Conservation (phyloP, 1,140 invertebrate species). For the Paraescarpia echinospica region DNA sequence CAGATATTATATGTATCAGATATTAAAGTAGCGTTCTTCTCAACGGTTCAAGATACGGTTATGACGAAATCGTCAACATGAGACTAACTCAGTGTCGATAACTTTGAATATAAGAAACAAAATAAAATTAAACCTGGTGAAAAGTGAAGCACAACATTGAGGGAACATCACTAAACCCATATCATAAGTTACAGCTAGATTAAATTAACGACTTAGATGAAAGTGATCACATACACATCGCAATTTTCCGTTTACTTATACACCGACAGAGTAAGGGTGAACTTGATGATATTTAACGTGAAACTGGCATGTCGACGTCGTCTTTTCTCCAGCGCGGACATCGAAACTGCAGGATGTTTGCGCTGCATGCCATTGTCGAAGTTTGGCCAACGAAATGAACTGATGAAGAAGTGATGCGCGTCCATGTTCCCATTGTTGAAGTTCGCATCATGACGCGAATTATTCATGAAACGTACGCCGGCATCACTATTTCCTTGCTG, state of each 20-base stretch:
- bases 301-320: not conserved
- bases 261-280: not conserved
- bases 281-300: not conserved
- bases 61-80: no score
- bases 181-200: not conserved
- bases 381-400: not conserved
- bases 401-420: not conserved
- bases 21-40: not conserved
- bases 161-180: not conserved
- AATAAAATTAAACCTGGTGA: no score
- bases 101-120: no score
- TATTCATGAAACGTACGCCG: not conserved
- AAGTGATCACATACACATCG: not conserved
- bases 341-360: not conserved
- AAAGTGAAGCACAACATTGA: not conserved
- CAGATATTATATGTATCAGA: no score
- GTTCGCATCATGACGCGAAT: not conserved
- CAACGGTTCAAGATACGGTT: no score
- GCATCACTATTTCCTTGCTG: not conserved
- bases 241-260: not conserved
- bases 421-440: not conserved
- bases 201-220: not conserved
- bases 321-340: not conserved
- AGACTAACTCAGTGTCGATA: no score
- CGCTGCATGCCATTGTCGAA: not conserved